A percentile compares a stretch with the other conserved stretches of the same genome.
Conservation (phyloP, 2,113 vertebrate genomes). For the Emydura subglobosa region DNA sequence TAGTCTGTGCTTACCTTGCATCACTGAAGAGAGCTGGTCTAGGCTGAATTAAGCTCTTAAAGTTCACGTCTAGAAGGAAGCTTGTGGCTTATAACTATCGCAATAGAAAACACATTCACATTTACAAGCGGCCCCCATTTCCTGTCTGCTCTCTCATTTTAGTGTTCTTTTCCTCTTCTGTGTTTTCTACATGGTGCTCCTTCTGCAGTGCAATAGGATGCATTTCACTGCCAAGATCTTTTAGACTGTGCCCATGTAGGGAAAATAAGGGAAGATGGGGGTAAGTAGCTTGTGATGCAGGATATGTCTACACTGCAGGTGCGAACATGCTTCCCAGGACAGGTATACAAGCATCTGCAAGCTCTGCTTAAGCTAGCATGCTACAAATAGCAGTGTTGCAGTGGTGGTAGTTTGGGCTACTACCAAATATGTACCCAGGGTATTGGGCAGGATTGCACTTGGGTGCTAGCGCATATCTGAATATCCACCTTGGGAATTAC, state of each 20-base stretch:
- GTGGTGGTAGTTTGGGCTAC: no score
- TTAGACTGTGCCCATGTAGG: background rate
- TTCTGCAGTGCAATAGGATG: background rate
- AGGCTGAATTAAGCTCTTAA: background rate
- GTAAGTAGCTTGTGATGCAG: background rate
- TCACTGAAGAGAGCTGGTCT: background rate
- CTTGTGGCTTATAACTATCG: background rate
- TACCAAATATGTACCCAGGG: no score
- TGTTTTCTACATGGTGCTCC: background rate
- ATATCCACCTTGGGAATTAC: no score
- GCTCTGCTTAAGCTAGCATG: no score
- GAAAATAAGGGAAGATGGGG: no score
- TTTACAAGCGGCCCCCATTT: background rate
- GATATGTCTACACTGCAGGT: background rate
- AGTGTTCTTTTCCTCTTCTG: background rate
- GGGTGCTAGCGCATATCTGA: no score
- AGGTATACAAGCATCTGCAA: no score
- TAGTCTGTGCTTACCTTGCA: background rate
- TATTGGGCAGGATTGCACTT: no score
- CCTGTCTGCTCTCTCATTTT: background rate
- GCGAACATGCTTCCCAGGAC: no score
- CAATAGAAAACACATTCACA: background rate
- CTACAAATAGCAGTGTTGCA: no score
- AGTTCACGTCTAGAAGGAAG: background rate
- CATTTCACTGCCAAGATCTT: background rate